phyloP scores from a whole-genome alignment of 1,140 invertebrate genomes.

The Scaptomyza hsui region DNA sequence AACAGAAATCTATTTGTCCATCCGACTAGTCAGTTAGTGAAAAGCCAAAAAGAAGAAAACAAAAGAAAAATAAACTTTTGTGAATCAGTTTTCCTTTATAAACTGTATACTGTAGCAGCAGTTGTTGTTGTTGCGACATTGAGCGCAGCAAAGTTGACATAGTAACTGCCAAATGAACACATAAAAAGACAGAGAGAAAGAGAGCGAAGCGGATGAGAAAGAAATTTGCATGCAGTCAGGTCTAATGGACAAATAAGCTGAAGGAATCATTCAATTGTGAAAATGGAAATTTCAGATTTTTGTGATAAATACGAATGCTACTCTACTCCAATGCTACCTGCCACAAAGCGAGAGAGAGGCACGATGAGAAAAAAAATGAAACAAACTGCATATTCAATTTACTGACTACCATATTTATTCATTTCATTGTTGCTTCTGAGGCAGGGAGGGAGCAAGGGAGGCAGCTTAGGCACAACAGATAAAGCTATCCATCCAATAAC shows the following conservation, averaged over 20 bases:
- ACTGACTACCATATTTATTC: slow-evolving; percentile 19
- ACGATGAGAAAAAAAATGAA: neutral
- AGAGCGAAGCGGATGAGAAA: slow-evolving; percentile 6
- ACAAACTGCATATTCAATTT: slow-evolving; percentile 43
- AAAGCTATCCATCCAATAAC: slow-evolving; percentile 5
- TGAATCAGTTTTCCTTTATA: neutral
- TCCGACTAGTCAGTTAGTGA: slow-evolving; percentile 40
- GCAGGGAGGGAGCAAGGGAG: no score
- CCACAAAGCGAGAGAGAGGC: slow-evolving; percentile 7
- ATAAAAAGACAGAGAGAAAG: slow-evolving; percentile 6
- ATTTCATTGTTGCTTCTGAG: neutral
- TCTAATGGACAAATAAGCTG: slow-evolving; percentile 62
- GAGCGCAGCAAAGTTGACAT: slow-evolving; percentile 35
- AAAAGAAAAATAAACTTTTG: slow-evolving; percentile 21
- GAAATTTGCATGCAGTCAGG: slow-evolving; percentile 55
- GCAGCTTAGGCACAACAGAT: slow-evolving; percentile 20
- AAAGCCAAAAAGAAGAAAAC: slow-evolving; percentile 26
- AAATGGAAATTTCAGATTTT: slow-evolving; percentile 73
- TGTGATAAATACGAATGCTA: slow-evolving; percentile 45
- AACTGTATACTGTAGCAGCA: neutral
- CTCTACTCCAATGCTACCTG: neutral
- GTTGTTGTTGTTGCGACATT: slow-evolving; percentile 36
- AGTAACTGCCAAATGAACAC: slow-evolving; percentile 43
- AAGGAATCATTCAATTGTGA: slow-evolving; percentile 65
- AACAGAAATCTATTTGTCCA: slow-evolving; percentile 46